Evolutionary conservation across 2,888 invertebrate genomes (phyloP).

Genomic region (Flabesymbios commensalis): DNA sequence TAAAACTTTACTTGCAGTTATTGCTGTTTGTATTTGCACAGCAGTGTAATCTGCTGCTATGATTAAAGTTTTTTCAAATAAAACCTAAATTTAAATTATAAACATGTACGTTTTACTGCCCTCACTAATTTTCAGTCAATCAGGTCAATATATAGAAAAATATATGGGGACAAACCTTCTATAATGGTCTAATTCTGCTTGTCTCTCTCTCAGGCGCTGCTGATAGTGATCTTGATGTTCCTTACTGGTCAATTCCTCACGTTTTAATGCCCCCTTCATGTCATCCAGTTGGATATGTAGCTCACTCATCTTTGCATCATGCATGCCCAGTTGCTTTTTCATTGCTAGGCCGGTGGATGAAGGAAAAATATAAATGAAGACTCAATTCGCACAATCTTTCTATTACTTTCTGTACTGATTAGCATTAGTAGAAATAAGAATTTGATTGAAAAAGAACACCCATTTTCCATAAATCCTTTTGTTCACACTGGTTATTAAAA

Average conservation of each 20-base stretch:
- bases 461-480: not conserved
- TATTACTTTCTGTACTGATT: not conserved
- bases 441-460: too few species aligned
- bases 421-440: not conserved
- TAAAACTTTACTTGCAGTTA: too few species aligned
- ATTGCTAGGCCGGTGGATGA: not conserved
- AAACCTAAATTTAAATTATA: not conserved
- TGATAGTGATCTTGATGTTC: constrained; percentile 56
- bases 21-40: too few species aligned
- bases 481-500: too few species aligned
- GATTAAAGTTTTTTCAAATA: too few species aligned
- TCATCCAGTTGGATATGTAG: constrained; percentile 54
- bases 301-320: constrained; percentile 55
- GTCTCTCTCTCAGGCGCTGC: constrained; percentile 53
- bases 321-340: constrained; percentile 22
- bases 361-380: not conserved
- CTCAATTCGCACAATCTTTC: not conserved
- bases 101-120: not conserved
- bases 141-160: not conserved
- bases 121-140: not conserved
- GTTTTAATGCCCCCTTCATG: constrained; percentile 37
- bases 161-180: constrained; percentile 38
- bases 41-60: too few species aligned
- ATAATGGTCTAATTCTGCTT: constrained; percentile 52
- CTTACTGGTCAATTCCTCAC: constrained; percentile 46